phyloP scores from a whole-genome alignment of 1,140 invertebrate genomes.

The Lineus longissimus region DNA sequence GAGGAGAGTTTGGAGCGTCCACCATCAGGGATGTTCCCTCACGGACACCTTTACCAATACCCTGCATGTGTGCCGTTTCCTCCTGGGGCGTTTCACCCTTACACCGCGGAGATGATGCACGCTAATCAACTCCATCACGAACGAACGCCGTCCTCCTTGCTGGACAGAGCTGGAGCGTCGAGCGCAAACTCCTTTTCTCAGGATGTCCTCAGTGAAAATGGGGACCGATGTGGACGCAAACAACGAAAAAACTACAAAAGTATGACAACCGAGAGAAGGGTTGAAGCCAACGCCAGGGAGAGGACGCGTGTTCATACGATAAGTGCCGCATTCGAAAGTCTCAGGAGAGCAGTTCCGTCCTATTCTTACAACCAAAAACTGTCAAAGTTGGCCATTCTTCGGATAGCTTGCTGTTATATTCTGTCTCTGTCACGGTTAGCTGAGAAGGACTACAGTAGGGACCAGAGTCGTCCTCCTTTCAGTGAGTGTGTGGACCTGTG shows the following conservation, averaged over 20 bases:
- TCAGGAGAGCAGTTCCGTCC: conserved; percentile 77
- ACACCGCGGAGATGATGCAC: conserved; percentile 10
- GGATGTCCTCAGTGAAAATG: conserved; percentile 20
- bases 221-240: conserved; percentile 47
- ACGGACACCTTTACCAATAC: conserved; percentile 18
- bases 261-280: conserved; percentile 84
- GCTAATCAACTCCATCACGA: conserved; percentile 12
- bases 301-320: conserved; percentile 90
- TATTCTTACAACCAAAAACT: conserved; percentile 91
- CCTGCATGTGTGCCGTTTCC: conserved; percentile 29
- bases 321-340: conserved; percentile 86
- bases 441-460: conserved; percentile 59
- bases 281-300: conserved; percentile 90
- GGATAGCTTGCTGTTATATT: conserved; percentile 78
- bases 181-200: not conserved
- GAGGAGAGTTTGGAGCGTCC: conserved; percentile 22
- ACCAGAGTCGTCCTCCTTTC: conserved; percentile 58
- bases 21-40: conserved; percentile 19
- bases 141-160: conserved; percentile 32
- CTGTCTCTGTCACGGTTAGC: conserved; percentile 72
- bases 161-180: conserved; percentile 18
- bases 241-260: conserved; percentile 86
- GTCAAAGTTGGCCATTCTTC: conserved; percentile 83
- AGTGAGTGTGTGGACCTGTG: conserved; percentile 78
- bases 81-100: conserved; percentile 53